Percentiles rank a stretch among this genome's conserved stretches.
Conservation (phyloP, 2,797 vertebrate genomes). For the Vipera ursinii region DNA sequence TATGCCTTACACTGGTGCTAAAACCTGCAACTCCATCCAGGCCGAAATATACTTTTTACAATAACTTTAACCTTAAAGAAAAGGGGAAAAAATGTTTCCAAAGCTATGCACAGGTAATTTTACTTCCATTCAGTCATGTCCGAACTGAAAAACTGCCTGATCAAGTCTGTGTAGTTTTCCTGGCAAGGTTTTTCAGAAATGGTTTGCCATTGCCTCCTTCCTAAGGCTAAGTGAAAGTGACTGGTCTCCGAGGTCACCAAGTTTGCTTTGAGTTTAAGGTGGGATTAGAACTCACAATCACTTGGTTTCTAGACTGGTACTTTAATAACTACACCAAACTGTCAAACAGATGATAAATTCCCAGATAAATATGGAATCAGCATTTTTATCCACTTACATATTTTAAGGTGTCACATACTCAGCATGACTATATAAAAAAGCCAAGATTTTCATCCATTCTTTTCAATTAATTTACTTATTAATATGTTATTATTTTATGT, state of each 20-base stretch:
- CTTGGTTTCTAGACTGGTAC: not conserved
- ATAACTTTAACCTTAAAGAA: slow-evolving; percentile 35
- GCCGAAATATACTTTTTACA: slow-evolving; percentile 38
- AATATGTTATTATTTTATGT: slow-evolving; percentile 47
- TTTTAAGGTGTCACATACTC: not conserved
- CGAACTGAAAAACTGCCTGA: not conserved
- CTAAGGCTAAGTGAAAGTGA: not conserved
- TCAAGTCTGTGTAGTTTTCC: not conserved
- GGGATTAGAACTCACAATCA: not conserved
- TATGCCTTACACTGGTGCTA: slow-evolving; percentile 16
- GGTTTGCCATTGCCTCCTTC: not conserved
- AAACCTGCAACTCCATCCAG: slow-evolving; percentile 21
- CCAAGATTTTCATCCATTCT: slow-evolving; percentile 48
- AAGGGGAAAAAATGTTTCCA: not conserved
- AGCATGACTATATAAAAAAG: not conserved
- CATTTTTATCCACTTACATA: slow-evolving; percentile 26
- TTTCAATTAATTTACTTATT: slow-evolving; percentile 48
- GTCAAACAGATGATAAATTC: slow-evolving; percentile 6
- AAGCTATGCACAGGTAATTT: not conserved
- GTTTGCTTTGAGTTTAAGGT: not conserved
- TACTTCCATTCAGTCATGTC: not conserved
- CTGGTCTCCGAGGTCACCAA: not conserved
- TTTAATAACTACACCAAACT: not conserved
- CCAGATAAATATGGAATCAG: not conserved
- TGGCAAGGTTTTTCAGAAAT: not conserved